phyloP scores from a whole-genome alignment of 2,797 vertebrate species.

The Pseudochirops corinnae region DNA sequence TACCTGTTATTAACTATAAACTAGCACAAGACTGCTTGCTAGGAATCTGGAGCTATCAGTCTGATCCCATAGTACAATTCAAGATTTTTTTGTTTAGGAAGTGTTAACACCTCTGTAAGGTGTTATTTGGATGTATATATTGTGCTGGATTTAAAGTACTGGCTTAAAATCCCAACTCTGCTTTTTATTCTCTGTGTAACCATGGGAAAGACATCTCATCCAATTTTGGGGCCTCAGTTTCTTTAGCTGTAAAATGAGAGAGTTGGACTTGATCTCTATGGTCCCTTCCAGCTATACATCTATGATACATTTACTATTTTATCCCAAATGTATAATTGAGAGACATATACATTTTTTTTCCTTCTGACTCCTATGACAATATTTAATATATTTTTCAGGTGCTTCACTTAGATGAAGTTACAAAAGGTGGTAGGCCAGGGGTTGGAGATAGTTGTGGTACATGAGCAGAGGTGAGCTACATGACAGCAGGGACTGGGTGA shows the following conservation, averaged over 20 bases:
- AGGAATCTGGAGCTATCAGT: neutral
- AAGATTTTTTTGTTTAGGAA: neutral
- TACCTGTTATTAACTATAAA: neutral
- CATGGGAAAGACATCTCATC: neutral
- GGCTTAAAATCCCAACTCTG: neutral
- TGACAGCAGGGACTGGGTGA: neutral
- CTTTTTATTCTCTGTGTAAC: neutral
- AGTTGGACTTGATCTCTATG: neutral
- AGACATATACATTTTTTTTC: neutral
- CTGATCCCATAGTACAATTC: neutral
- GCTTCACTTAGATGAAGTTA: slow-evolving; percentile 56
- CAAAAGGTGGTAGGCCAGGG: neutral
- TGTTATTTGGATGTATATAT: neutral
- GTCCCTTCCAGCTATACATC: neutral
- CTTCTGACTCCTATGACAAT: neutral
- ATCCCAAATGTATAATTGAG: neutral
- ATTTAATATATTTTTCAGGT: slow-evolving; percentile 46
- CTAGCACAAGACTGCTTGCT: neutral
- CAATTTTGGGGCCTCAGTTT: neutral
- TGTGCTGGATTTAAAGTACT: neutral
- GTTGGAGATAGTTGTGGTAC: neutral
- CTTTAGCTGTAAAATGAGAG: neutral
- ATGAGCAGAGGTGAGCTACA: neutral
- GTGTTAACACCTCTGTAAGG: neutral
- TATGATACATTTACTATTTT: neutral